Base-by-base conservation (phyloP, 2,797 vertebrate species). In the Emydoidea blandingii region DNA sequence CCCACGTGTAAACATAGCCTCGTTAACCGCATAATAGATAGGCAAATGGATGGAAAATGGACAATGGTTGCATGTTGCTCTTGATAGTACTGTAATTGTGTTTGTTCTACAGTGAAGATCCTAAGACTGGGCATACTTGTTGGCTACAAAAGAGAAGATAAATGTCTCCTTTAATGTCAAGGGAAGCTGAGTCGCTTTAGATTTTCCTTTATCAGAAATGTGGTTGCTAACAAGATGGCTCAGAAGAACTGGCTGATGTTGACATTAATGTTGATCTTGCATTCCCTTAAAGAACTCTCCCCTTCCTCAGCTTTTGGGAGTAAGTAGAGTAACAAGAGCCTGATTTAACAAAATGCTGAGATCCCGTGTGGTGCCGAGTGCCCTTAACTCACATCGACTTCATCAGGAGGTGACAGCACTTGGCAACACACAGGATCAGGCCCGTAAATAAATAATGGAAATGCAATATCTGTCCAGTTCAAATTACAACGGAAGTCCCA, bases 1-100 rank as follows among this genome's bases (percentile, higher is more conserved):
- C 85, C 83, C 56, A 37, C 59, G 91, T 93, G 91, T 93, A 98
- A 97, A 97, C 94, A 90, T 41, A 78, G 44, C 79, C 88, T 91
- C 85, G 94, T 90, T 65, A 85, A 95, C 83, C 95, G 85, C 29
- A 12, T 19, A 53, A 83, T 19, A 87, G 91, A 93, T 72, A 96
- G 86, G 34, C 25, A 78, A 94, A 93, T 44, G 87, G 65, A 95
- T 90, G 18, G 88, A 91, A 87, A 56, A 84, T 86, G 53, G 83
- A 21, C 87, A 95, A 0, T 85, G 86, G 41, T 53, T 92, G 68
- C n/a, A 34, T 18, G 54, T 78, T 90, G 34, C 34, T 94, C 92
- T 90, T 81, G 87, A 49, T 50, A 62, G 47, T 84, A 86, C 14
- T 94, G 76, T 29, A 47, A 16, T 62, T 0, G 3, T 11, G 19